These are phyloP conservation scores for Corapipo altera DNA, from an alignment of 2,113 vertebrate genomes.

Conservation along the genomic window DNA sequence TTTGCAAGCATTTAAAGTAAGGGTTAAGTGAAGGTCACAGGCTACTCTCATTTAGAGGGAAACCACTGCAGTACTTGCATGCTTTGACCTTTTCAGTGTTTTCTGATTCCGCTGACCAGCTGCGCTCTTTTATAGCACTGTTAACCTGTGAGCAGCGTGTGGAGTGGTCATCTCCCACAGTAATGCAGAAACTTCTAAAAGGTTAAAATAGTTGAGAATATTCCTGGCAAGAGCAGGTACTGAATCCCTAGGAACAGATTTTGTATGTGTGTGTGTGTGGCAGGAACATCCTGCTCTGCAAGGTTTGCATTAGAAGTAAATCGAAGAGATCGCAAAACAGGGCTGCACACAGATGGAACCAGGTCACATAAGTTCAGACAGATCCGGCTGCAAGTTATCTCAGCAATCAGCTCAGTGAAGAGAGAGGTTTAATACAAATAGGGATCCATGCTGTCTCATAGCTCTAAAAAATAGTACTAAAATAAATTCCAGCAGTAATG, in stretches of 20 bases:
- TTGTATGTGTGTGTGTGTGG: background rate
- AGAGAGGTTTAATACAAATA: background rate
- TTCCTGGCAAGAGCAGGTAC: conserved; percentile 10
- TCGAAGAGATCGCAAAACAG: conserved; percentile 2
- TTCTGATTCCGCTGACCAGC: conserved; percentile 46
- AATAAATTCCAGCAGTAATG: background rate
- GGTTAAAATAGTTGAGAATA: conserved; percentile 51
- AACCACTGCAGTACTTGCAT: conserved; percentile 1
- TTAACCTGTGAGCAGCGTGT: conserved; percentile 54
- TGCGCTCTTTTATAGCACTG: conserved; percentile 5
- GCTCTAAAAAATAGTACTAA: background rate
- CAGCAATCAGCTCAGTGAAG: background rate
- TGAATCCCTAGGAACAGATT: conserved; percentile 10
- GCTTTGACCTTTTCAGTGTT: conserved; percentile 61
- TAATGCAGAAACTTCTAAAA: conserved; percentile 33
- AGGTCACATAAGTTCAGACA: conserved; percentile 16
- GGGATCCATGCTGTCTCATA: background rate
- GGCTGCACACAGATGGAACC: background rate
- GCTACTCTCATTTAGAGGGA: conserved; percentile 51
- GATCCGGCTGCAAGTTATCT: background rate
- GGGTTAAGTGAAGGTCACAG: conserved; percentile 66
- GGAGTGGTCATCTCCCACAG: conserved; percentile 31
- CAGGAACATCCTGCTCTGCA: conserved; percentile 14
- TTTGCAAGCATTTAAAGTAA: conserved; percentile 58
- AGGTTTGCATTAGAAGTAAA: background rate